A percentile compares a stretch with the other conserved stretches of the same genome.
phyloP scores from a whole-genome alignment of 2,888 invertebrate genomes.

The Pegoplata infirma region DNA sequence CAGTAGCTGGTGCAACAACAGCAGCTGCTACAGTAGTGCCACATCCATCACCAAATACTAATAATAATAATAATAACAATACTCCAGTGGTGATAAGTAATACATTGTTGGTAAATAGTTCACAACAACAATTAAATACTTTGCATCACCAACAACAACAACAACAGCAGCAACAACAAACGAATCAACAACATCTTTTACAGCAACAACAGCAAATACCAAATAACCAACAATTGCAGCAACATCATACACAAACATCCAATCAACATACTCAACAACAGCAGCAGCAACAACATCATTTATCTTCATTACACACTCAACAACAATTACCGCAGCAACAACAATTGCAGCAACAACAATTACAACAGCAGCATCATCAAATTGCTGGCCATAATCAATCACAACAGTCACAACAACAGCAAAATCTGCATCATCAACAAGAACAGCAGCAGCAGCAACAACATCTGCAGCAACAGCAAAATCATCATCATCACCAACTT shows the following conservation, averaged over 20 bases:
- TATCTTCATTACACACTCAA: conserved; percentile 47
- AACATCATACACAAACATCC: conserved; percentile 59
- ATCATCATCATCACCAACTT: conserved; percentile 73
- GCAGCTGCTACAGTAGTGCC: conserved; percentile 73
- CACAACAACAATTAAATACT: conserved; percentile 62
- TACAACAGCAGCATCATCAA: conserved; percentile 65
- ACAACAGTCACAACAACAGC: conserved; percentile 68
- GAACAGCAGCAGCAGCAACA: conserved; percentile 68
- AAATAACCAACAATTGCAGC: conserved; percentile 64
- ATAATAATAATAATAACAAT: conserved; percentile 45
- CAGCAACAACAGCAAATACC: conserved; percentile 65
- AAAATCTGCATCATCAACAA: conserved; percentile 67
- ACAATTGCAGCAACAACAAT: conserved; percentile 67
- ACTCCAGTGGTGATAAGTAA: conserved; percentile 29
- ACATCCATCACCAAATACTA: conserved; percentile 76
- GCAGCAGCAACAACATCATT: conserved; percentile 68
- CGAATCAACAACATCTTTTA: conserved; percentile 59
- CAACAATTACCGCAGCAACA: conserved; percentile 67
- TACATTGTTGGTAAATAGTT: conserved; percentile 42
- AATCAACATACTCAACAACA: conserved; percentile 68
- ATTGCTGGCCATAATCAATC: conserved; percentile 64
- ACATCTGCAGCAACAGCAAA: conserved; percentile 69
- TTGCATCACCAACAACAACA: conserved; percentile 52
- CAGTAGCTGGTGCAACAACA: conserved; percentile 69
- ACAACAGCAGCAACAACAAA: conserved; percentile 48